Conservation (phyloP, 2,888 invertebrate species). For the Apamea anceps region DNA sequence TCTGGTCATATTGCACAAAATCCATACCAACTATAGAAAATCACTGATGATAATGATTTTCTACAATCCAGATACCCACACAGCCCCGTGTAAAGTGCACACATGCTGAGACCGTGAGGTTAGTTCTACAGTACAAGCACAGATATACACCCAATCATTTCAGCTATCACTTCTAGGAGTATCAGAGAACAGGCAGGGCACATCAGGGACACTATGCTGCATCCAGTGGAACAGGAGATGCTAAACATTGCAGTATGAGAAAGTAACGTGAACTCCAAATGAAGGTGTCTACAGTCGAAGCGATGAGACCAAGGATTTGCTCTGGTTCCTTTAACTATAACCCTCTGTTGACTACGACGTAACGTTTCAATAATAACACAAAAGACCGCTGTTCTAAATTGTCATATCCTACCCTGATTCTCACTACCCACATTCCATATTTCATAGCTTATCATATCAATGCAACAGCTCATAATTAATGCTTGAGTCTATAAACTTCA, state of each 20-base stretch:
- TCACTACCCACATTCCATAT: background rate
- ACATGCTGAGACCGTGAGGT: conserved; percentile 41
- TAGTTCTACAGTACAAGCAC: conserved; percentile 52
- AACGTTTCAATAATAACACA: background rate
- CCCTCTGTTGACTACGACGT: background rate
- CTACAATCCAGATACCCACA: background rate
- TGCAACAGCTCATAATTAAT: background rate
- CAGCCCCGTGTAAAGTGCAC: conserved; percentile 40
- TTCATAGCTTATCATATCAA: conserved; percentile 8
- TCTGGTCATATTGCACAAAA: conserved; percentile 19
- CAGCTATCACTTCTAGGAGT: conserved; percentile 11
- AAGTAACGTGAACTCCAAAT: conserved; percentile 37
- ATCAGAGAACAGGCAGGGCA: conserved; percentile 17
- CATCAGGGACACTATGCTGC: conserved; percentile 10
- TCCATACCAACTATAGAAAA: background rate
- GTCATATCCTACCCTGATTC: background rate
- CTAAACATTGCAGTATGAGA: conserved; percentile 27
- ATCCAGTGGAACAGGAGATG: conserved; percentile 30
- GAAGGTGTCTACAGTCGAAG: conserved; percentile 82
- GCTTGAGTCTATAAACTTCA: background rate
- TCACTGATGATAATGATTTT: background rate
- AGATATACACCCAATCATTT: conserved; percentile 26
- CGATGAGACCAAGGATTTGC: conserved; percentile 64
- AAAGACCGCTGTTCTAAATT: background rate
- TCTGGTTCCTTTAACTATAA: conserved; percentile 55